phyloP scores from a whole-genome alignment of 35 echinoderm and acorn worm species.

The Ophioderma brevispina region DNA sequence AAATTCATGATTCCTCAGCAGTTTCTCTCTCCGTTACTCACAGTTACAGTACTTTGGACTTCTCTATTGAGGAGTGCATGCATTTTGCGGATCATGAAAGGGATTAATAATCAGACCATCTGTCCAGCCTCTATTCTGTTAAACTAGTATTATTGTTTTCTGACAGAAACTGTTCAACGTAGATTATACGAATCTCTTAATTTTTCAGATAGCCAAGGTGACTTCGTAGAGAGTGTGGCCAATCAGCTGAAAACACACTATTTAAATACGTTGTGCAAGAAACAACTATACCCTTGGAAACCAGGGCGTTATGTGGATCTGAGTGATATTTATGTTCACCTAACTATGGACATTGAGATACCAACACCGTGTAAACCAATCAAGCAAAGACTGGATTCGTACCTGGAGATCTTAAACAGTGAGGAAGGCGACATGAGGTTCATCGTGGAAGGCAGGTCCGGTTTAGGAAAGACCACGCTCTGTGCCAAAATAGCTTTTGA shows the following conservation, averaged over 20 bases:
- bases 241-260: not conserved
- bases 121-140: too few relatives aligned
- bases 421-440: not conserved
- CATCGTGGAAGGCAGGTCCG: not conserved
- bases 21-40: too few relatives aligned
- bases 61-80: too few relatives aligned
- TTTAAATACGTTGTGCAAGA: not conserved
- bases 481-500: not conserved
- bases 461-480: not conserved
- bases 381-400: not conserved
- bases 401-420: not conserved
- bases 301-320: not conserved
- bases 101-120: too few relatives aligned
- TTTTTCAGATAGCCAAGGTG: too few relatives aligned
- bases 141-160: too few relatives aligned
- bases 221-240: too few relatives aligned
- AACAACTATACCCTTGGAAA: not conserved
- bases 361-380: not conserved
- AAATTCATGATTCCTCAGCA: too few relatives aligned
- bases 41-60: too few relatives aligned
- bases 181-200: too few relatives aligned
- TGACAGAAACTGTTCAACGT: too few relatives aligned
- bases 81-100: too few relatives aligned
- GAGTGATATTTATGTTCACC: not conserved
- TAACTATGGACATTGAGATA: not conserved